A percentile compares a stretch with the other conserved stretches of the same genome.
phyloP scores from a whole-genome alignment of 2,797 vertebrate species.

The Catharus ustulatus region DNA sequence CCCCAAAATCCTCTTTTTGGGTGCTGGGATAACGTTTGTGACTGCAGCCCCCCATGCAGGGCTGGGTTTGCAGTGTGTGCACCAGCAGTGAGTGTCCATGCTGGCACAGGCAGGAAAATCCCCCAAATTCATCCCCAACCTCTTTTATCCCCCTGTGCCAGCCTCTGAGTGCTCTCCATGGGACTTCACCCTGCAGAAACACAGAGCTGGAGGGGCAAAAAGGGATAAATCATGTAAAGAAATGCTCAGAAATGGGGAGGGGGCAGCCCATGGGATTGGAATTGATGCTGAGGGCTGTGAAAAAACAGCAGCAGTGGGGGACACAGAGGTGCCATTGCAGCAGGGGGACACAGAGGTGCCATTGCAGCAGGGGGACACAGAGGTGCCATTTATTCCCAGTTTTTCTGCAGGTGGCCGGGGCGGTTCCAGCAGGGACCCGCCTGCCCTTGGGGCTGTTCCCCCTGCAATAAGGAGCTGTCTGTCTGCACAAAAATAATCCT shows the following conservation, averaged over 20 bases:
- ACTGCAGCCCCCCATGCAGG: fast-evolving
- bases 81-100: not conserved
- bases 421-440: not conserved
- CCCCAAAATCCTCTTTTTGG: not conserved
- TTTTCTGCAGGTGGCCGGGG: conserved; percentile 17
- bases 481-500: conserved; percentile 82
- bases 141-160: not conserved
- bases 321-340: conserved; percentile 8
- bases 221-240: not conserved
- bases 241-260: not conserved
- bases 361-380: not conserved
- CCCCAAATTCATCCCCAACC: not conserved
- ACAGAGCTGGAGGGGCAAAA: not conserved
- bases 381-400: conserved; percentile 17
- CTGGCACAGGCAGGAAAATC: not conserved
- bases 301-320: not conserved
- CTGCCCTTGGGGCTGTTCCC: not conserved
- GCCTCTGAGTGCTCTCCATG: not conserved
- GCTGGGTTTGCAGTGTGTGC: not conserved
- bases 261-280: not conserved
- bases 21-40: not conserved
- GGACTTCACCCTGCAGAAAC: not conserved
- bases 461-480: conserved; percentile 44
- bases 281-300: not conserved
- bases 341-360: not conserved